A percentile compares a stretch with the other conserved stretches of the same genome.
These are phyloP conservation scores for Ceuthmochares aereus DNA, from an alignment of 2,113 vertebrate genomes.

Conservation along the genomic window DNA sequence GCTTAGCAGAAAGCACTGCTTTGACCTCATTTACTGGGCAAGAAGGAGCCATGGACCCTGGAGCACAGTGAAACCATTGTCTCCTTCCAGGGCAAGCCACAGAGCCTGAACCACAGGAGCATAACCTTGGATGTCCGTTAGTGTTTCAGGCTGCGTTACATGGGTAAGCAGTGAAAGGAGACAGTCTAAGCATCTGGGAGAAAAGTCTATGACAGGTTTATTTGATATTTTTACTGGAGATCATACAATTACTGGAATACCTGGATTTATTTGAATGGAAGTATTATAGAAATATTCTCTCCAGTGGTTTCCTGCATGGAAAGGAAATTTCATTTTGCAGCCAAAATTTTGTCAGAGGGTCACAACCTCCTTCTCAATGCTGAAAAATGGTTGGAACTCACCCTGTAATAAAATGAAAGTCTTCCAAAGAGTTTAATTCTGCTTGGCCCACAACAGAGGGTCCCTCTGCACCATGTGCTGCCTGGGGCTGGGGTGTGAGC, in stretches of 20 bases:
- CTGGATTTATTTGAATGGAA: slow-evolving; percentile 70
- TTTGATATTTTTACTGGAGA: slow-evolving; percentile 69
- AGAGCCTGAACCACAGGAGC: background rate
- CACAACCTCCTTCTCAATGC: slow-evolving; percentile 43
- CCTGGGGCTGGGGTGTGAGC: rapidly evolving
- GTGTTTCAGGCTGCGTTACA: background rate
- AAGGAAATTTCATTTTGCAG: slow-evolving; percentile 64
- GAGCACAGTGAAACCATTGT: slow-evolving; percentile 52
- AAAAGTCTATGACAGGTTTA: slow-evolving; percentile 65
- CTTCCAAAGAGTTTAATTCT: slow-evolving; percentile 30
- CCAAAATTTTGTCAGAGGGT: slow-evolving; percentile 70
- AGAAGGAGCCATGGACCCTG: background rate
- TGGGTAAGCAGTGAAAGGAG: slow-evolving; percentile 26
- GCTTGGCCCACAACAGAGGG: background rate
- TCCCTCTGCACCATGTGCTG: rapidly evolving
- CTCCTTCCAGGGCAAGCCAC: background rate
- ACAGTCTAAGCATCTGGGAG: slow-evolving; percentile 56
- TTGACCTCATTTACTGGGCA: slow-evolving; percentile 29
- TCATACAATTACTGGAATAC: slow-evolving; percentile 70
- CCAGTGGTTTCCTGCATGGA: slow-evolving; percentile 50
- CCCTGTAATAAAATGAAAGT: slow-evolving; percentile 34
- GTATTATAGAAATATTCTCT: slow-evolving; percentile 69
- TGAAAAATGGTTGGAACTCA: slow-evolving; percentile 52
- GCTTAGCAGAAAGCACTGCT: background rate
- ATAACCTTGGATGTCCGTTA: background rate